phyloP scores from a whole-genome alignment of 2,888 invertebrate species.

The Rhagonycha lutea region DNA sequence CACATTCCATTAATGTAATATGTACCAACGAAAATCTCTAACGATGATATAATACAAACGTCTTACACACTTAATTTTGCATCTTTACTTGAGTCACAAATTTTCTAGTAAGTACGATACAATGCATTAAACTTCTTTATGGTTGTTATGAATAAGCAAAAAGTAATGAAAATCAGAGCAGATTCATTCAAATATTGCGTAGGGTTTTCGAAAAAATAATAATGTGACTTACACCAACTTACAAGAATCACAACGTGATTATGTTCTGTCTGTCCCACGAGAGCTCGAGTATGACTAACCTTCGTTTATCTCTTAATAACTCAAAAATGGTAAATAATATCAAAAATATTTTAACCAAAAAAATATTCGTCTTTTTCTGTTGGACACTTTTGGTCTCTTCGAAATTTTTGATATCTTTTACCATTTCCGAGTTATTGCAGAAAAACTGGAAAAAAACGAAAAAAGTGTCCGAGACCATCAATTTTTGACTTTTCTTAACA shows the following conservation, averaged over 20 bases:
- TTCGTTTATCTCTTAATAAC: too few species aligned
- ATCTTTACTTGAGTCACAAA: background rate
- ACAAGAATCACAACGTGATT: background rate
- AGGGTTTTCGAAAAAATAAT: background rate
- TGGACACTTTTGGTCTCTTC: too few species aligned
- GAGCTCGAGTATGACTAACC: too few species aligned
- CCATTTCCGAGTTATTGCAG: too few species aligned
- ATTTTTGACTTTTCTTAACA: too few species aligned
- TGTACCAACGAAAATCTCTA: background rate
- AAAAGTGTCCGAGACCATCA: too few species aligned
- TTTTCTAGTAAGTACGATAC: background rate
- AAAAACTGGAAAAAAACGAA: too few species aligned
- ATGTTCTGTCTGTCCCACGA: too few species aligned
- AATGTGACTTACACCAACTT: background rate
- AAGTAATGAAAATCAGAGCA: background rate
- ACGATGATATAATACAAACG: background rate
- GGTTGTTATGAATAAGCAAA: background rate
- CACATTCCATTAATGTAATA: background rate
- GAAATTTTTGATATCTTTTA: too few species aligned
- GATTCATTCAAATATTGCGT: background rate
- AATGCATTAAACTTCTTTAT: background rate
- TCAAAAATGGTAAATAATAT: too few species aligned
- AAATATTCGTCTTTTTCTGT: too few species aligned
- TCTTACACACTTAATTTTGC: background rate
- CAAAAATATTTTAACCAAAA: too few species aligned